phyloP scores from a whole-genome alignment of 2,888 invertebrate genomes.

The Drosophila engyochracea region DNA sequence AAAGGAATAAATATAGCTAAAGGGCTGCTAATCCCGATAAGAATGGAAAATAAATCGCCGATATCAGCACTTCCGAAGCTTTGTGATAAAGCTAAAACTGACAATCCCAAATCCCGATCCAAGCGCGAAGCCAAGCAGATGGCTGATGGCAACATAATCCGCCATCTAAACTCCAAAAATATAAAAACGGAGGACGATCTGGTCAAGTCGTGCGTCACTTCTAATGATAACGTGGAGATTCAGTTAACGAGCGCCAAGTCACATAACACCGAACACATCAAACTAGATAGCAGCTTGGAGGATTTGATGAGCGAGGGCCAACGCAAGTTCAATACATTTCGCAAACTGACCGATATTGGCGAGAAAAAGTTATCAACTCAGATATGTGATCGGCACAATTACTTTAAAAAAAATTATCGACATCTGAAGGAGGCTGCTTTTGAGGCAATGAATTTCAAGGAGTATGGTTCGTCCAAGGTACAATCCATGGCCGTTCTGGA shows the following conservation, averaged over 20 bases:
- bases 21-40: too few species aligned
- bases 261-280: not conserved
- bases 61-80: conserved; percentile 83
- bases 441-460: conserved; percentile 32
- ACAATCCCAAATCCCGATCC: conserved; percentile 76
- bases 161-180: not conserved
- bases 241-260: conserved; percentile 54
- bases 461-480: conserved; percentile 36
- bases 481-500: conserved; percentile 64
- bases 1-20: not conserved
- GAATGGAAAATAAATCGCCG: conserved; percentile 81
- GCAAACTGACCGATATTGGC: conserved; percentile 77
- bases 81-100: conserved; percentile 77
- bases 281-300: conserved; percentile 26
- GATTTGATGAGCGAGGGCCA: conserved; percentile 71
- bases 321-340: conserved; percentile 81
- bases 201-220: conserved; percentile 66
- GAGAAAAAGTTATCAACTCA: conserved; percentile 59
- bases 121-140: conserved; percentile 86
- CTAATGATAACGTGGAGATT: conserved; percentile 14
- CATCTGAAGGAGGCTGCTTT: conserved; percentile 65
- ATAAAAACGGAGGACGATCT: conserved; percentile 82
- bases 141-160: conserved; percentile 82
- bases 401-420: conserved; percentile 67
- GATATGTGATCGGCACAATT: conserved; percentile 82